A percentile compares a stretch with the other conserved stretches of the same genome.
Evolutionary conservation across 1,140 invertebrate species (phyloP).

Genomic region (Formica exsecta): DNA sequence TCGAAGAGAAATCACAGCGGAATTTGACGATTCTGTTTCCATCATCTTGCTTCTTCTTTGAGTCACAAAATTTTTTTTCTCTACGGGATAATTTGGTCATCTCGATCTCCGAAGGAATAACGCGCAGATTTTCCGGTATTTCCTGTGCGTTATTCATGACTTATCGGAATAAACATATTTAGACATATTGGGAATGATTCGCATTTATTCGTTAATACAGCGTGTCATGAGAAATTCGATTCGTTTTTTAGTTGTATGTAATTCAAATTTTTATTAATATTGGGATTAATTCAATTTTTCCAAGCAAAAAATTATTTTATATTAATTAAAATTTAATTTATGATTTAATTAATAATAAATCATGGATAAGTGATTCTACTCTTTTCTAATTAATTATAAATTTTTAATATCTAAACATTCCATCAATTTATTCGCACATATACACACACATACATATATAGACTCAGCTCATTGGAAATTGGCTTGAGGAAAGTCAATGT

Average conservation of each 20-base stretch:
- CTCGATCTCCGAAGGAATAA: not conserved
- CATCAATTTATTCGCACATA: not conserved
- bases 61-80: not conserved
- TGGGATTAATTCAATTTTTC: not conserved
- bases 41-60: constrained; percentile 37
- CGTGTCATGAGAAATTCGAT: not conserved
- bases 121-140: constrained; percentile 22
- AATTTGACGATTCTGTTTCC: constrained; percentile 75
- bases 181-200: constrained; percentile 31
- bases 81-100: not conserved
- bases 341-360: too few relatives aligned
- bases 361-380: too few relatives aligned
- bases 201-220: constrained; percentile 30
- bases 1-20: constrained; percentile 78
- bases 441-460: not conserved
- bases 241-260: not conserved
- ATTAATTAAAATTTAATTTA: not conserved
- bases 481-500: constrained; percentile 81
- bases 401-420: not conserved
- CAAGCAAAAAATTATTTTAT: not conserved
- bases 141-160: not conserved
- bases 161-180: constrained; percentile 17
- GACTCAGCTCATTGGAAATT: constrained; percentile 35
- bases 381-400: constrained; percentile 22
- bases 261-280: constrained; percentile 12